Conservation (phyloP, 2,113 vertebrate species). For the Colinus virginianus region DNA sequence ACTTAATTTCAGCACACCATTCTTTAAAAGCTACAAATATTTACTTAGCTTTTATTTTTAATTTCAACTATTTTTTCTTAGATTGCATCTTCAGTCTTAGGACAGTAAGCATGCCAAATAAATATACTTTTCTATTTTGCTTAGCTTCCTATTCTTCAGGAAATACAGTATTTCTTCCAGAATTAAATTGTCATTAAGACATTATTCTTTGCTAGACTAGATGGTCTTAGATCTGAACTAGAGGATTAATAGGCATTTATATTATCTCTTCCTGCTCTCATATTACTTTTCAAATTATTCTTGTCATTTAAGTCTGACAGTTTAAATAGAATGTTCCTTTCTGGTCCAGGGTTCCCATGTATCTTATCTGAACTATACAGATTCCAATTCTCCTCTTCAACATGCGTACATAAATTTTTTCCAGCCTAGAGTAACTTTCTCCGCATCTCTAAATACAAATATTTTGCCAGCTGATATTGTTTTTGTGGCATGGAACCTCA, state of each 20-base stretch:
- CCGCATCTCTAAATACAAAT: background rate
- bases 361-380: background rate
- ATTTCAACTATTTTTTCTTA: background rate
- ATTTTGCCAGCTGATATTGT: background rate
- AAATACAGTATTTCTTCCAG: background rate
- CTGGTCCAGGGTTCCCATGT: background rate
- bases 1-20: background rate
- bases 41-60: background rate
- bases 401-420: background rate
- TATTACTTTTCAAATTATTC: constrained; percentile 21
- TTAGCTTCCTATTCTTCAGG: background rate
- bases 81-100: background rate
- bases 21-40: background rate
- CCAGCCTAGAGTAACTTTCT: background rate
- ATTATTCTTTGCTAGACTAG: background rate
- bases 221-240: background rate
- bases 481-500: background rate
- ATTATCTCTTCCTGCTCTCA: background rate
- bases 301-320: background rate
- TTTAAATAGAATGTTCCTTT: constrained; percentile 12
- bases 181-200: background rate
- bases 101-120: background rate
- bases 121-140: background rate
- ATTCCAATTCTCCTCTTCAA: background rate
- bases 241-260: background rate